phyloP scores from a whole-genome alignment of 1,140 invertebrate species.

The Drosophila cardini region DNA sequence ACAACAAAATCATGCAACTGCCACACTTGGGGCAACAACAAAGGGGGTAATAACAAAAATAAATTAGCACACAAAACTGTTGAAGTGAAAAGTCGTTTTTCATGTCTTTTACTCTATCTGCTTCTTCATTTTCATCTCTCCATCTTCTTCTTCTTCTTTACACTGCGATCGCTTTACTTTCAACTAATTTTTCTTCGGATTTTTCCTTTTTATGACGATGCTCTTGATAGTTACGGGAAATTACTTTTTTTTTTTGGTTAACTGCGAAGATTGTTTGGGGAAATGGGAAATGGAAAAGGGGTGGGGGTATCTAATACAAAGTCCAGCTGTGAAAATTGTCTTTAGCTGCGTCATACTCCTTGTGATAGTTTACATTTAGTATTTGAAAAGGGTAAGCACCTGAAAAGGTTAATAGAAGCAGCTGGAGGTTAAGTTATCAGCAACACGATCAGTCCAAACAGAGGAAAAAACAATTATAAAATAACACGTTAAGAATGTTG shows the following conservation, averaged over 20 bases:
- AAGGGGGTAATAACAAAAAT: slow-evolving; percentile 66
- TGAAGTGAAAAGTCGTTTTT: slow-evolving; percentile 82
- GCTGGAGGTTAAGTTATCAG: slow-evolving; percentile 18
- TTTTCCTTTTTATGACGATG: slow-evolving; percentile 58
- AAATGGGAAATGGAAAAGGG: not conserved
- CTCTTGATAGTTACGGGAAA: slow-evolving; percentile 65
- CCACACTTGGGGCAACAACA: slow-evolving; percentile 13
- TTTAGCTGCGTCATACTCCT: slow-evolving; percentile 39
- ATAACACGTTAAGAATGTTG: not conserved
- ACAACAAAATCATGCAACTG: slow-evolving; percentile 52
- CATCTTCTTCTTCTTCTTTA: slow-evolving; percentile 13
- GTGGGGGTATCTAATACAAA: not conserved
- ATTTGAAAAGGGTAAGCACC: slow-evolving; percentile 18
- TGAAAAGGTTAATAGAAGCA: slow-evolving; percentile 19
- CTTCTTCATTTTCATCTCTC: not conserved
- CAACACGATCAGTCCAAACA: slow-evolving; percentile 39
- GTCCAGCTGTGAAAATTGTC: slow-evolving; percentile 48
- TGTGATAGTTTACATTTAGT: slow-evolving; percentile 22
- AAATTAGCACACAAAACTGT: slow-evolving; percentile 82
- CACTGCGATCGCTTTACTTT: slow-evolving; percentile 73
- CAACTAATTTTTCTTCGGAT: slow-evolving; percentile 64
- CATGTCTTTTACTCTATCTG: slow-evolving; percentile 36
- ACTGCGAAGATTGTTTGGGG: slow-evolving; percentile 30
- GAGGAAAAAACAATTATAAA: slow-evolving; percentile 21
- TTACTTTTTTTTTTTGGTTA: slow-evolving; percentile 60